Evolutionary conservation across 2,888 invertebrate genomes (phyloP).

Genomic region (Sarcophaga variegata): DNA sequence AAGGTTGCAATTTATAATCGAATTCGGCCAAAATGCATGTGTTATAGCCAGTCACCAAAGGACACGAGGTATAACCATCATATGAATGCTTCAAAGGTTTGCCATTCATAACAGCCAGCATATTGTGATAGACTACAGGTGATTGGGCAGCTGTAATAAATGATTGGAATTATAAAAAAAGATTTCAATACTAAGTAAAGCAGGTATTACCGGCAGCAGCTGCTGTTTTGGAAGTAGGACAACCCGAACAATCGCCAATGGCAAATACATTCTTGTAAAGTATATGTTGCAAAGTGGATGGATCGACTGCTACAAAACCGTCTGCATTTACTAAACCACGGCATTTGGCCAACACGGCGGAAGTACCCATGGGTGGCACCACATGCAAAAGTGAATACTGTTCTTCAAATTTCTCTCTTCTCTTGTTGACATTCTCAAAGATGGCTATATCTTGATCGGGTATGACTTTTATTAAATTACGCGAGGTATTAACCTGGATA

Average conservation of each 20-base stretch:
- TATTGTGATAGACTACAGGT: constrained; percentile 89
- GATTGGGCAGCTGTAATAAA: constrained; percentile 89
- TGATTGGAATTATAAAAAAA: background rate
- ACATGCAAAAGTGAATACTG: constrained; percentile 93
- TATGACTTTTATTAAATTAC: constrained; percentile 89
- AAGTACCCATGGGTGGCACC: constrained; percentile 93
- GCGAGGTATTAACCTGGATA: constrained; percentile 89
- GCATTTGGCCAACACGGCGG: constrained; percentile 85
- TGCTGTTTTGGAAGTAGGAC: constrained; percentile 98
- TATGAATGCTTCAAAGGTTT: constrained; percentile 84
- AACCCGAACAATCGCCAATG: constrained; percentile 95
- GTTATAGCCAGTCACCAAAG: constrained; percentile 92
- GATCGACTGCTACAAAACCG: constrained; percentile 92
- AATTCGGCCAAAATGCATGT: constrained; percentile 97
- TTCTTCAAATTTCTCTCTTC: constrained; percentile 81
- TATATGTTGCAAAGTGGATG: constrained; percentile 90
- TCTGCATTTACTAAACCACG: constrained; percentile 85
- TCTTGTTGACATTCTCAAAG: constrained; percentile 88
- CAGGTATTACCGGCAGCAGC: constrained; percentile 91
- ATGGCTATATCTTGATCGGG: constrained; percentile 88
- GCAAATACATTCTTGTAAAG: constrained; percentile 94
- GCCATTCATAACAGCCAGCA: constrained; percentile 86
- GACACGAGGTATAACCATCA: constrained; percentile 98
- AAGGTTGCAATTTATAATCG: constrained; percentile 90
- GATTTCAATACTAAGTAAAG: background rate